phyloP scores from a whole-genome alignment of 2,113 vertebrate species.

The Origma solitaria region DNA sequence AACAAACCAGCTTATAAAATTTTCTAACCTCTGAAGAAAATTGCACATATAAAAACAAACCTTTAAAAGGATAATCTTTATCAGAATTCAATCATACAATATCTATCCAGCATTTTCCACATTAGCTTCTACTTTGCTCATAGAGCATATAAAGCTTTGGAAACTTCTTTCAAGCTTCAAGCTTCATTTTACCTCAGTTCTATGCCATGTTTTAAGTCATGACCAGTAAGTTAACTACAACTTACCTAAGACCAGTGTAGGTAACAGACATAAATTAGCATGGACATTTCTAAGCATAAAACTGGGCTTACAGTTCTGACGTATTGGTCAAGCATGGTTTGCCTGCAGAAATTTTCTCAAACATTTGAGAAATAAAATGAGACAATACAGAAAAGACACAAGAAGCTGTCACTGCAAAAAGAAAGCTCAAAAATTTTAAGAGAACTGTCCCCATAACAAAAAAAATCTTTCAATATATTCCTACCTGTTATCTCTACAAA shows the following conservation, averaged over 20 bases:
- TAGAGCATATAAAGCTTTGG: not conserved
- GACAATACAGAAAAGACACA: not conserved
- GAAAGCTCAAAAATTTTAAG: not conserved
- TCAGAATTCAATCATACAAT: not conserved
- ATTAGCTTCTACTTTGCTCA: not conserved
- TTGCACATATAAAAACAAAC: not conserved
- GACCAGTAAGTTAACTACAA: not conserved
- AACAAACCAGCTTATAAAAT: not conserved
- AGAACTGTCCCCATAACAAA: not conserved
- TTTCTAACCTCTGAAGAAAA: not conserved
- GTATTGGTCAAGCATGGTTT: rapidly evolving
- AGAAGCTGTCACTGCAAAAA: not conserved
- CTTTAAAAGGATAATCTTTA: not conserved
- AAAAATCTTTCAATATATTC: not conserved
- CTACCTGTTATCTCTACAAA: not conserved
- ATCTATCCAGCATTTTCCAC: not conserved
- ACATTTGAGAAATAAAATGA: not conserved
- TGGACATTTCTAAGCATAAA: not conserved
- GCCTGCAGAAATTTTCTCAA: not conserved
- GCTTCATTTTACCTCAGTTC: not conserved
- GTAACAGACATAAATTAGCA: not conserved
- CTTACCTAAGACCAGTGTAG: not conserved
- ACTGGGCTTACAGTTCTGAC: not conserved
- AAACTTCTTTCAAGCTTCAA: not conserved
- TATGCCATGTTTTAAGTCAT: not conserved